Conservation (phyloP, 2,888 invertebrate species). For the Saturnia pavonia region DNA sequence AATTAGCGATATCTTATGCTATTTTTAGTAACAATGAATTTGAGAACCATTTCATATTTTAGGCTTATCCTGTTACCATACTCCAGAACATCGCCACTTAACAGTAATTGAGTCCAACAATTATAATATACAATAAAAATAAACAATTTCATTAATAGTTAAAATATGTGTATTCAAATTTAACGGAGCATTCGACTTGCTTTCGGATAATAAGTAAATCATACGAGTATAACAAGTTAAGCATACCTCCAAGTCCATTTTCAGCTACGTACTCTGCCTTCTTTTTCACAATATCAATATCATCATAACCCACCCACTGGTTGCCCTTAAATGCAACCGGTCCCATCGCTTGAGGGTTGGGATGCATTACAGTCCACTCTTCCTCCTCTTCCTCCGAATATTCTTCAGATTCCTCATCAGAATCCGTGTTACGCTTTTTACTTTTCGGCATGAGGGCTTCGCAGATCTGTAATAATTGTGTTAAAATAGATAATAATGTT, state of each 20-base stretch:
- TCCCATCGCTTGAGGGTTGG: conserved; percentile 91
- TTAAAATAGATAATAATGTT: neutral
- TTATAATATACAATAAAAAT: no score
- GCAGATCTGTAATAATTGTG: conserved; percentile 85
- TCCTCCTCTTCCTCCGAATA: conserved; percentile 74
- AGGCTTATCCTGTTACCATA: neutral
- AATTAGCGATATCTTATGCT: neutral
- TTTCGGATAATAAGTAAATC: no score
- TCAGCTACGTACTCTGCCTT: conserved; percentile 94
- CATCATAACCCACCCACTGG: conserved; percentile 97
- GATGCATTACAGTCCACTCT: conserved; percentile 90
- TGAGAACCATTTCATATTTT: neutral
- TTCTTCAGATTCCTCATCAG: conserved; percentile 58
- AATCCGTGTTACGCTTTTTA: conserved; percentile 55
- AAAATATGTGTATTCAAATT: neutral
- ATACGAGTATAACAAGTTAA: neutral
- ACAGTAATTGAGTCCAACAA: no score
- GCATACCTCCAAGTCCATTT: conserved; percentile 89
- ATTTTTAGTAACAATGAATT: neutral
- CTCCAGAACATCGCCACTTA: neutral
- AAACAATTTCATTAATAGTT: neutral
- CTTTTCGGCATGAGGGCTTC: conserved; percentile 83
- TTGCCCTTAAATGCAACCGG: conserved; percentile 92
- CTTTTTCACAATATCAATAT: conserved; percentile 89
- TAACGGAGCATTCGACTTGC: neutral